Evolutionary conservation across 2,113 vertebrate genomes (phyloP).

Genomic region (Onychorhynchus coronatus): DNA sequence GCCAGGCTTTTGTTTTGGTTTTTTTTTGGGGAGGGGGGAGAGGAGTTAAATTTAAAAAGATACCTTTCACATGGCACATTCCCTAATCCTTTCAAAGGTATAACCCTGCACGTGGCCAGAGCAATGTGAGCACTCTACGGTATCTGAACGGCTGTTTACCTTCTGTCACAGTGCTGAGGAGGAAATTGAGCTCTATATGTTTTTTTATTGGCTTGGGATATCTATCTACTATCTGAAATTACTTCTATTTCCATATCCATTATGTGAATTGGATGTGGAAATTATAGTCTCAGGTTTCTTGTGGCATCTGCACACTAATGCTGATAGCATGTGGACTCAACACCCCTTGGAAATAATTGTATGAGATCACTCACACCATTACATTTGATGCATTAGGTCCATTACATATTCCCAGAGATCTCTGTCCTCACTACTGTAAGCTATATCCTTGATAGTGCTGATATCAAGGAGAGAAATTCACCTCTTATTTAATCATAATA

Average conservation of each 20-base stretch:
- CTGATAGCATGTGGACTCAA: conserved; percentile 11
- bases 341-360: conserved; percentile 43
- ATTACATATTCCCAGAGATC: conserved; percentile 39
- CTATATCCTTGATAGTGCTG: not conserved
- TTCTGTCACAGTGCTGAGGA: not conserved
- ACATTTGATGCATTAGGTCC: conserved; percentile 47
- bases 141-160: conserved; percentile 28
- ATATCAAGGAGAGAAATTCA: conserved; percentile 26
- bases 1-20: not conserved
- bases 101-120: not conserved
- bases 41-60: not conserved
- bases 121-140: not conserved
- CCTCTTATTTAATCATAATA: conserved; percentile 45
- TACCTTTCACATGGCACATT: not conserved
- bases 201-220: conserved; percentile 65
- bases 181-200: conserved; percentile 39
- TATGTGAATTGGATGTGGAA: conserved; percentile 46
- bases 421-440: conserved; percentile 4
- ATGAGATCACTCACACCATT: conserved; percentile 49
- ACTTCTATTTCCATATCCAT: conserved; percentile 59
- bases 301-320: conserved; percentile 37
- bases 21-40: not conserved
- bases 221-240: conserved; percentile 40
- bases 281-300: conserved; percentile 48
- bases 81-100: not conserved